Base-by-base conservation (phyloP, 2,888 invertebrate species). In the Ecliptopera silaceata region DNA sequence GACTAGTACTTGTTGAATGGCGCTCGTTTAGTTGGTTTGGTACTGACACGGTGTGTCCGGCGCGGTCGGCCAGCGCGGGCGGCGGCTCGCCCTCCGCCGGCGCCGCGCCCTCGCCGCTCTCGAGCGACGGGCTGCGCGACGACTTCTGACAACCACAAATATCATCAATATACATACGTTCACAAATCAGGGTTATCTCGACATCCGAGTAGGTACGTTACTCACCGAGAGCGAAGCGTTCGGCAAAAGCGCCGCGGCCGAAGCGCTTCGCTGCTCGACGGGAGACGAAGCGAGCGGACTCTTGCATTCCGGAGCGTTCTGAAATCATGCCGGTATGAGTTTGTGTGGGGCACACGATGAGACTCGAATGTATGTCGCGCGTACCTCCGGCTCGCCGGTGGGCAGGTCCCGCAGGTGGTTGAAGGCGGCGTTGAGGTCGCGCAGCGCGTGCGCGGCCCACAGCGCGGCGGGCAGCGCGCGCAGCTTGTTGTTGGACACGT, bases 401-500 rank as follows among this genome's bases (percentile, higher is more conserved):
- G 95, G 94, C 63, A 99, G 84, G 68, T 97, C 96, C 44, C 94
- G 93, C 13, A 99, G 88, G 50, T 96, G 93, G 92, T 99, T 99
- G 74, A 97, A 95, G 0, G 98, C 96, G 0, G 95, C 95, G 82
- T 97, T 98, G 26, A 98, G 86, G 82, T 98, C 98, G 50, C 96
- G 93, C 43, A 99, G 88, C 56, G 95, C 95, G 0, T 97, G 96
- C 1, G 98, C 94, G 11, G 93, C 88, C 98, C 98, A 99, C 91
- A 99, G 89, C 63, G 94, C 94, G 54, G 94, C 94, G 0, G 98
- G 98, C 51, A 99, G 87, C 44, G 93, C 86, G 63, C 96, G 95
- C 51, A 99, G 86, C 82, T 97, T 97, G 86, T 99, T 99, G 86
- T 98, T 97, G 0, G 98, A 97, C n/a, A 98, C 94, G 82, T 99